Evolutionary conservation across 64 coral and sea anemone species (phyloP), one percentile per base, ranked within the genome.

Genomic region (Cladopsammia gracilis): DNA sequence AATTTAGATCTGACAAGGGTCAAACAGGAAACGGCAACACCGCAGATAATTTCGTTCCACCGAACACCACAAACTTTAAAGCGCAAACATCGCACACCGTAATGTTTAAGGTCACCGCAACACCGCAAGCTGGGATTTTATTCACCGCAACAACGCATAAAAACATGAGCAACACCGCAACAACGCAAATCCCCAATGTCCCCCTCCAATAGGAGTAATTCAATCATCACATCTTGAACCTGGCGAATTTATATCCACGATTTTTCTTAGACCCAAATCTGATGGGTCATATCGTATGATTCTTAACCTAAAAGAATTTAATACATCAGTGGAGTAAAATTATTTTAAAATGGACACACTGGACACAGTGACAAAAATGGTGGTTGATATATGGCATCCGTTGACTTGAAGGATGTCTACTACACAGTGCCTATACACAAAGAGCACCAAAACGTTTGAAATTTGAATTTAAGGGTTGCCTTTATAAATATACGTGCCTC

Each of bases 291-390:
- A 53, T 90, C 88, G 74, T 79, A 79, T 90, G 88, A 90, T 90
- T 20, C 88, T 79, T 50, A 90, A 90, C 48, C 75, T 90, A 25
- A 90, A 90, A 90, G 58, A 81, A 34, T 79, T 90, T 77, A 79
- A 90, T 79, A 20, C 78, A 51, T 90, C 70, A 19, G 70, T 88
- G 68, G 70, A 88, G 57, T 87, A 87, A 48, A 44, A 85, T 47
- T 74, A 90, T 25, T 77, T 89, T 49, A 89, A 89, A 62, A 89
- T 89, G 87, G 87, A 89, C 51, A 89, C 87, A 60, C 87, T 90
- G 23, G 58, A 90, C 43, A 90, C 75, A 46, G 88, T 79, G 58
- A 66, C 57, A 48, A 90, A 66, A 90, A 90, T 90, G 88, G 25
- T 78, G n/a, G 60, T 18, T 90, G 88, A 71, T 80, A 51, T 51